Base-by-base conservation (phyloP, 2,797 vertebrate genomes). In the Chelidonichthys spinosus region DNA sequence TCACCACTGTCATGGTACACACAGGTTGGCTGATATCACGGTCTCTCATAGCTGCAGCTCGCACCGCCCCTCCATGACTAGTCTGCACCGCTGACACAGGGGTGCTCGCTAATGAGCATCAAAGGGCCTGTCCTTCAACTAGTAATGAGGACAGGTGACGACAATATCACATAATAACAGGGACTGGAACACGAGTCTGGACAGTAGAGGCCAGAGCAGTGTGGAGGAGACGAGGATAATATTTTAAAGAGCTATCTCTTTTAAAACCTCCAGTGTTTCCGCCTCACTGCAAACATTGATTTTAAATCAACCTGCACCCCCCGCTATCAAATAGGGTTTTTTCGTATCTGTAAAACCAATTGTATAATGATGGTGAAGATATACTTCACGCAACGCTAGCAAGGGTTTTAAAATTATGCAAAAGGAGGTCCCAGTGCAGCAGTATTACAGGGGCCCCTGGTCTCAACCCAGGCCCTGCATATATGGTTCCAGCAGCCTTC, bases 81-180 rank as follows among this genome's bases (percentile, higher is more conserved):
- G 78, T 85, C 77, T 84, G 80, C 81, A 84, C 69, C 74, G 81
- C 87, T 89, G 91, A 90, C 92, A 92, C 72, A 60, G 84, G 79
- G 81, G 65, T 60, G 44, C 84, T 80, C 80, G 32, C 92, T 94
- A 94, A 93, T 92, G 92, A 93, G 92, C 91, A 91, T 93, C 92
- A 93, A 92, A 93, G 93, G 86, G 87, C 76, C 93, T 88, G 89
- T 93, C 92, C 89, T 91, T 92, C 92, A 91, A 89, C 81, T 85
- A 63, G 89, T 93, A 94, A 94, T 93, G 92, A 93, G 93, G 92
- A 92, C 86, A 87, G 86, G 89, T 89, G 89, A 90, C 83, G 91
- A 87, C 89, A 89, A 83, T 85, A 90, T 90, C 89, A 88, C 89
- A 85, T 81, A 82, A 81, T 89, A 92, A 90, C 89, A 87, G 80